Percentiles rank a stretch among this genome's conserved stretches.
Evolutionary conservation across 2,113 vertebrate genomes (phyloP).

Genomic region (Vicugna pacos): DNA sequence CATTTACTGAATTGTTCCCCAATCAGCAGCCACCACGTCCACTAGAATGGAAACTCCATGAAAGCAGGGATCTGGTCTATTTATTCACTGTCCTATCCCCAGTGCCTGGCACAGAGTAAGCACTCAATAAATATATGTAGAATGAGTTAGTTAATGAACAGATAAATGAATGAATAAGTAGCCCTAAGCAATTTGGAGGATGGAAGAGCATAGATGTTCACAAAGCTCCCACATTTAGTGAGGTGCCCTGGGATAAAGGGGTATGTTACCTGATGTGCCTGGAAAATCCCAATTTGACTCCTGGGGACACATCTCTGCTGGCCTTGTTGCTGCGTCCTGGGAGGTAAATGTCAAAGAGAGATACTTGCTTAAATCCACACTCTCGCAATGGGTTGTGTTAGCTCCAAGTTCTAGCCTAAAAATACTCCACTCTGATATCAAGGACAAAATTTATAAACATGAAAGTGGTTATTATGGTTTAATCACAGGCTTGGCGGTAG

Average conservation of each 20-base stretch:
- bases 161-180: neutral
- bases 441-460: slow-evolving; percentile 76
- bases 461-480: slow-evolving; percentile 79
- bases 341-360: neutral
- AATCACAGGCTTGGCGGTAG: slow-evolving; percentile 78
- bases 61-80: neutral
- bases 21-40: neutral
- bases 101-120: neutral
- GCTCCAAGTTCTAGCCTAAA: slow-evolving; percentile 74
- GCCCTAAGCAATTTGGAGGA: neutral
- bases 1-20: neutral
- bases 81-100: neutral
- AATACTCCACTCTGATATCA: slow-evolving; percentile 74
- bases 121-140: neutral
- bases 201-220: neutral
- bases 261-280: neutral
- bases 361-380: slow-evolving; percentile 9
- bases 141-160: neutral
- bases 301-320: neutral
- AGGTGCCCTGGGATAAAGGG: neutral
- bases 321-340: neutral
- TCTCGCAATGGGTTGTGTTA: neutral
- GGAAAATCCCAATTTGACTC: neutral
- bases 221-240: neutral
- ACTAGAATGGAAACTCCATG: neutral